Conservation (phyloP, 2,888 invertebrate genomes). For the Ypsolopha scabrella region DNA sequence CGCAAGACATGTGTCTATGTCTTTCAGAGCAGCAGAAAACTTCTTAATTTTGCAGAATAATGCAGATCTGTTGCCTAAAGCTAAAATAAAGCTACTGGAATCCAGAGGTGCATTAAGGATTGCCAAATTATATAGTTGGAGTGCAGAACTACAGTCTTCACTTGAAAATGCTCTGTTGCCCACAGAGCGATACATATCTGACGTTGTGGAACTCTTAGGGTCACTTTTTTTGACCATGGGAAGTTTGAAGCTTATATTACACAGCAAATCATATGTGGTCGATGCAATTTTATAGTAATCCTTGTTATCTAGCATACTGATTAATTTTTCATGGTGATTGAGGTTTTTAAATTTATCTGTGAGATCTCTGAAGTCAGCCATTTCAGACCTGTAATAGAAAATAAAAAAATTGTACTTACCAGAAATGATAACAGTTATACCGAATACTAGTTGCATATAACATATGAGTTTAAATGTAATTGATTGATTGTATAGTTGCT, state of each 20-base stretch:
- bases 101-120: constrained; percentile 11
- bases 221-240: not conserved
- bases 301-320: not conserved
- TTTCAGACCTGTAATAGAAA: not conserved
- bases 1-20: constrained; percentile 10
- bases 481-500: too few relatives aligned
- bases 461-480: too few relatives aligned
- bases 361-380: not conserved
- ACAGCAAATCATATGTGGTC: not conserved
- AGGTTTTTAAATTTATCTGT: not conserved
- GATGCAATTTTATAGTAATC: not conserved
- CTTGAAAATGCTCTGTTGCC: not conserved
- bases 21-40: constrained; percentile 10
- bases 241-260: not conserved
- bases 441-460: too few relatives aligned
- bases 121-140: constrained; percentile 5
- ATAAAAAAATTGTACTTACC: too few relatives aligned
- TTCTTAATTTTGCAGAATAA: constrained; percentile 7
- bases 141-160: not conserved
- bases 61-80: constrained; percentile 14
- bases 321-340: not conserved
- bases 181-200: not conserved
- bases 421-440: too few relatives aligned
- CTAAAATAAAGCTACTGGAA: constrained; percentile 10
- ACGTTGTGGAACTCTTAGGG: not conserved